Conservation (phyloP, 2,113 vertebrate species). For the Eclectus roratus region DNA sequence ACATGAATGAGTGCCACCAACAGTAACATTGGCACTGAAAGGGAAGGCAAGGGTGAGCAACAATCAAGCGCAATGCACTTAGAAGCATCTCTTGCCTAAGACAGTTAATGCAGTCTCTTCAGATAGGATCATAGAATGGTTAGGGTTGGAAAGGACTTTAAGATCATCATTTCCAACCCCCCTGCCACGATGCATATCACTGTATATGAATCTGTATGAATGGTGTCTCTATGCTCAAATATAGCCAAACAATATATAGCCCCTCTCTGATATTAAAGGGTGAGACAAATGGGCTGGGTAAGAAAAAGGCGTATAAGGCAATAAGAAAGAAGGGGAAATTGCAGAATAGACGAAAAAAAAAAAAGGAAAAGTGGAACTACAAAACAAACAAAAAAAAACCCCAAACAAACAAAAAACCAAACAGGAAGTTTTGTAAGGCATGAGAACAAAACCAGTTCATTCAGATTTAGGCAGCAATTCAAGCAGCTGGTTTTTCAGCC, state of each 20-base stretch:
- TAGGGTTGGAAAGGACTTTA: neutral
- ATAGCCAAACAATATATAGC: neutral
- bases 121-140: neutral
- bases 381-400: too few species aligned
- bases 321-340: neutral
- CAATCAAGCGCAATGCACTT: fast-evolving
- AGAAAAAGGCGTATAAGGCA: neutral
- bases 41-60: neutral
- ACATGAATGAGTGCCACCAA: neutral
- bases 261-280: neutral
- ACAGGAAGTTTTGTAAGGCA: neutral
- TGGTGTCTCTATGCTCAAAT: neutral
- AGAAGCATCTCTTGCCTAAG: neutral
- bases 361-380: neutral
- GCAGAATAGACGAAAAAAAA: neutral
- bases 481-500: neutral
- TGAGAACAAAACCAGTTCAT: neutral
- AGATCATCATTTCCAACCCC: neutral
- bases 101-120: neutral
- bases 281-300: neutral
- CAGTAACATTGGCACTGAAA: neutral
- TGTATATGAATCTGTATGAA: neutral
- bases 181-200: neutral
- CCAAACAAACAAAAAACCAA: too few species aligned
- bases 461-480: neutral